Percentiles rank a stretch among this genome's conserved stretches.
Conservation (phyloP, 2,888 invertebrate genomes). For the Ormia ochracea region DNA sequence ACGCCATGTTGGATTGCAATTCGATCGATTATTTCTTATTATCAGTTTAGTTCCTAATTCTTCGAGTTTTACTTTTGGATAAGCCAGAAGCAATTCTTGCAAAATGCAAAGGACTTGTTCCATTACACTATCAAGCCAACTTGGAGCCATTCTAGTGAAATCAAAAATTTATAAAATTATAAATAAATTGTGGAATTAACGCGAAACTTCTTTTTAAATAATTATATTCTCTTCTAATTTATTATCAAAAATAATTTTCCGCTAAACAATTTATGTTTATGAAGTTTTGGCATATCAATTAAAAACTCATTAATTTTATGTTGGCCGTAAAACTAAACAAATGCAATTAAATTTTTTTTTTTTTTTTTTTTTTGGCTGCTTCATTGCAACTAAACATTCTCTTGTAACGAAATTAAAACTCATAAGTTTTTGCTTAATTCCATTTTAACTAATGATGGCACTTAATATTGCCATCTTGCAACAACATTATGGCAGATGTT, state of each 20-base stretch:
- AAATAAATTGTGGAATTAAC: too few species aligned
- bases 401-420: constrained; percentile 60
- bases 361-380: background rate
- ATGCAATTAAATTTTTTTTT: constrained; percentile 40
- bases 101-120: too few species aligned
- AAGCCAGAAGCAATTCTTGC: too few species aligned
- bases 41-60: too few species aligned
- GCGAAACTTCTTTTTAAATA: too few species aligned
- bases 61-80: too few species aligned
- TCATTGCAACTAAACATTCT: constrained; percentile 45
- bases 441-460: constrained; percentile 62
- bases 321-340: constrained; percentile 15
- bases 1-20: background rate
- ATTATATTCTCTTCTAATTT: background rate
- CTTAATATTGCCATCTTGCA: constrained; percentile 60
- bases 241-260: constrained; percentile 4
- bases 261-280: constrained; percentile 9
- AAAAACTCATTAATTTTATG: constrained; percentile 55
- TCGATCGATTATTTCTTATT: too few species aligned
- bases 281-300: constrained; percentile 46
- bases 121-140: too few species aligned
- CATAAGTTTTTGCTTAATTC: constrained; percentile 60
- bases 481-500: constrained; percentile 55
- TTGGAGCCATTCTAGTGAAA: too few species aligned
- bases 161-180: too few species aligned